These are phyloP conservation scores for Coregonus clupeaformis DNA, from an alignment of 2,113 vertebrate genomes.

Conservation along the genomic window DNA sequence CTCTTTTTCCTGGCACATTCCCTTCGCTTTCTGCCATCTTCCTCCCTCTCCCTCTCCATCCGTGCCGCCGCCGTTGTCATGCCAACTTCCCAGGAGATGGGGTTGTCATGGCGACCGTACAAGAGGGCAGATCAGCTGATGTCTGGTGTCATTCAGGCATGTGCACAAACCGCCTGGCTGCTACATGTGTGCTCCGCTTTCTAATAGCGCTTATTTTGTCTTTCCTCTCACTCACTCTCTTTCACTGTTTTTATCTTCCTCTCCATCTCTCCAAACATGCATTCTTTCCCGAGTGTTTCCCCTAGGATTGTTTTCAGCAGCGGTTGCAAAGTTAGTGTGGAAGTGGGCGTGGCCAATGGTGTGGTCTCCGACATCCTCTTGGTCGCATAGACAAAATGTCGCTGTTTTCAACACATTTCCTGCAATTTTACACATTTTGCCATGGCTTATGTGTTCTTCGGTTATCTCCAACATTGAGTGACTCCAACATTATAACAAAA, in stretches of 20 bases:
- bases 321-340: no score
- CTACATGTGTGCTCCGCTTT: constrained; percentile 21
- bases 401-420: no score
- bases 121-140: constrained; percentile 85
- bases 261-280: not conserved
- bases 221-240: not conserved
- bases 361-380: no score
- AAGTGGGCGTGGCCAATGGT: no score
- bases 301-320: no score
- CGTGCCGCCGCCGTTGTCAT: constrained; percentile 65
- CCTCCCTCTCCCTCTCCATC: constrained; percentile 11
- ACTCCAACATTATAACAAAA: no score
- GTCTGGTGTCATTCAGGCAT: constrained; percentile 75
- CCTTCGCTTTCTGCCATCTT: constrained; percentile 29
- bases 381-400: no score
- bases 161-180: constrained; percentile 57
- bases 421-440: no score
- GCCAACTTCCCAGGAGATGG: constrained; percentile 79
- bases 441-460: no score
- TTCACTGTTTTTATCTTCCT: not conserved
- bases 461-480: no score
- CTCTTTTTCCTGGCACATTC: constrained; percentile 15
- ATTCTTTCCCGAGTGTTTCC: no score
- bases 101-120: constrained; percentile 87
- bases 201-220: not conserved